Evolutionary conservation across 2,888 invertebrate genomes (phyloP).

Genomic region (Alentia gelatinosa): DNA sequence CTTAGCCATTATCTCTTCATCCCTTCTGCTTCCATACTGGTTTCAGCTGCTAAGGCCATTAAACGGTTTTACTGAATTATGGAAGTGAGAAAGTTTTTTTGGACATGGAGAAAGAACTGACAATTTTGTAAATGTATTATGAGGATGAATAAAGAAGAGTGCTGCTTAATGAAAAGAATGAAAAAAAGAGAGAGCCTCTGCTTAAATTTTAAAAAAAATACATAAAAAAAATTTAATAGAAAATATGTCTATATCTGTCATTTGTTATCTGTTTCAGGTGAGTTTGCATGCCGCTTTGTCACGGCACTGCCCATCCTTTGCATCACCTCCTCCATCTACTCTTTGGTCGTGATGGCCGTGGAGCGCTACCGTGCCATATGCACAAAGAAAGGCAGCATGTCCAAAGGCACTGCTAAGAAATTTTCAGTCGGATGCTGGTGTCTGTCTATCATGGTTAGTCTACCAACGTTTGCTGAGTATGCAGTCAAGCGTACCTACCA

Average conservation of each 20-base stretch:
- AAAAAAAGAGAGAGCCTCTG: not conserved
- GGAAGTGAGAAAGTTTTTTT: not conserved
- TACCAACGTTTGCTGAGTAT: constrained; percentile 5
- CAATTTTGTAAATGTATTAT: not conserved
- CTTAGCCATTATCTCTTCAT: too few relatives aligned
- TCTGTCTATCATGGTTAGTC: not conserved
- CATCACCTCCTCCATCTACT: constrained; percentile 68
- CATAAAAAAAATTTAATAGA: not conserved
- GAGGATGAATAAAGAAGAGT: not conserved
- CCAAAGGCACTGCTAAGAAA: not conserved
- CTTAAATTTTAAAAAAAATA: not conserved
- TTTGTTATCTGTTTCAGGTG: constrained; percentile 46
- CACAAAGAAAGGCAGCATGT: constrained; percentile 51
- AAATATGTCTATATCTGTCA: not conserved
- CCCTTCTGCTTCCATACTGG: too few relatives aligned
- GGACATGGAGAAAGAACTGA: not conserved
- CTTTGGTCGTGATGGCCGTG: constrained; percentile 67
- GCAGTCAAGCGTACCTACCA: not conserved
- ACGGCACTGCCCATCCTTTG: constrained; percentile 68
- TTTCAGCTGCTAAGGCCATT: too few relatives aligned
- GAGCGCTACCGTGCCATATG: constrained; percentile 66
- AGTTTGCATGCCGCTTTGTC: constrained; percentile 57
- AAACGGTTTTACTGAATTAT: too few relatives aligned
- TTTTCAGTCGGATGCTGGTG: not conserved
- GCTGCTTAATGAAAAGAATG: not conserved